phyloP scores from a whole-genome alignment of 2,113 vertebrate species.

The Phycodurus eques region DNA sequence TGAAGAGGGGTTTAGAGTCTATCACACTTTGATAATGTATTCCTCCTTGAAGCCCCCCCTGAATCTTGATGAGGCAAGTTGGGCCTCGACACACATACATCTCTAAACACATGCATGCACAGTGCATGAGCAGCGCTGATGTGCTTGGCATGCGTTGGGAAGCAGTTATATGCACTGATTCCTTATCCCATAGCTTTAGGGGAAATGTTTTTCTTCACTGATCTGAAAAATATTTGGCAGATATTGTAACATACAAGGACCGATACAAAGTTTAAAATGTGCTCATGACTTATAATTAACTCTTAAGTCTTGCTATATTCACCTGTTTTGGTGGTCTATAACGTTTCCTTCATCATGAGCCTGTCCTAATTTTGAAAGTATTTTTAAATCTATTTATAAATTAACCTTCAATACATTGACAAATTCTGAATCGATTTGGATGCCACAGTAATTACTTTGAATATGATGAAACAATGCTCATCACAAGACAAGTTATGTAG shows the following conservation, averaged over 20 bases:
- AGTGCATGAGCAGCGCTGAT: not conserved
- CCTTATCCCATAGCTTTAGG: conserved; percentile 4
- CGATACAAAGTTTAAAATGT: conserved; percentile 6
- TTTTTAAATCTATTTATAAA: not conserved
- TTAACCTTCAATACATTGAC: too few relatives aligned
- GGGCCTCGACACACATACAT: conserved; percentile 13
- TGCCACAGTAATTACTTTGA: not conserved
- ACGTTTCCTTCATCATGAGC: not conserved
- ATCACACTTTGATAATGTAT: conserved; percentile 63
- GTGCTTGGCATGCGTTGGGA: conserved; percentile 23
- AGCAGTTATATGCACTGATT: conserved; percentile 39
- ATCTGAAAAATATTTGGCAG: conserved; percentile 6
- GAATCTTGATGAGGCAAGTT: conserved; percentile 58
- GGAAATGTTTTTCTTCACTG: not conserved
- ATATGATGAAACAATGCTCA: too few relatives aligned
- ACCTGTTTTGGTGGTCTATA: not conserved
- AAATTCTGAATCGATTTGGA: not conserved
- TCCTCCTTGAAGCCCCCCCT: conserved; percentile 66
- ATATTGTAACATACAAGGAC: not conserved
- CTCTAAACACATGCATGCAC: conserved; percentile 8
- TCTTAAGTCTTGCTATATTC: not conserved
- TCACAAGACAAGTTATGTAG: too few relatives aligned
- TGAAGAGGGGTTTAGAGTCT: conserved; percentile 69
- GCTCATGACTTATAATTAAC: not conserved
- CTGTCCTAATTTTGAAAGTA: not conserved